These are phyloP conservation scores for Leuciscus waleckii DNA, from an alignment of 2,797 vertebrate genomes.

Conservation along the genomic window DNA sequence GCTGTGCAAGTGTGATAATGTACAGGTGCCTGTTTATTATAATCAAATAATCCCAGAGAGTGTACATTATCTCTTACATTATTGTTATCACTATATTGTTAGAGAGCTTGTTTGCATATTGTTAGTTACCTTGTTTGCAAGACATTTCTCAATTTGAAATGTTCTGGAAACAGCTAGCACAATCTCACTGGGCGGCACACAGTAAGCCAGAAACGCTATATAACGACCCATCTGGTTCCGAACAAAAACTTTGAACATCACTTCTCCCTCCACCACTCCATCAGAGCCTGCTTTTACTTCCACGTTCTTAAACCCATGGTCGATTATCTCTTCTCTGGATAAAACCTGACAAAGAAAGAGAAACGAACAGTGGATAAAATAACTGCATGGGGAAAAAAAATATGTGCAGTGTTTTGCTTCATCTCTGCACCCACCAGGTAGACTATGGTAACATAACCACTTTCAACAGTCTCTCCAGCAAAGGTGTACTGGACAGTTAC, in stretches of 20 bases:
- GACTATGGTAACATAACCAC: conserved; percentile 57
- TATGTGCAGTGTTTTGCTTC: background rate
- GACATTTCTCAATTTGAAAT: conserved; percentile 74
- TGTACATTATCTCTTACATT: background rate
- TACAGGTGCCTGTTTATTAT: background rate
- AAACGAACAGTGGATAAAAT: background rate
- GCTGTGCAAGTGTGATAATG: background rate
- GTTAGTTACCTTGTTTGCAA: conserved; percentile 65
- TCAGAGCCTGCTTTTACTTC: conserved; percentile 25
- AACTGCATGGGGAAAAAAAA: background rate
- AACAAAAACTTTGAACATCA: conserved; percentile 66
- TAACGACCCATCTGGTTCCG: conserved; percentile 65
- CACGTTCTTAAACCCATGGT: conserved; percentile 46
- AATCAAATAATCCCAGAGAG: background rate
- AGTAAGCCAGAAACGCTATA: conserved; percentile 69
- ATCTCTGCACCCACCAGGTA: conserved; percentile 70
- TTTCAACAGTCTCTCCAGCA: conserved; percentile 60
- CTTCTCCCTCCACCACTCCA: conserved; percentile 49
- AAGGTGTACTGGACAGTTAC: conserved; percentile 68
- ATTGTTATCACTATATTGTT: no score
- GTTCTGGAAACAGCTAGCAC: conserved; percentile 67
- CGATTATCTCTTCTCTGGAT: conserved; percentile 46
- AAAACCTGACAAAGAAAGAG: conserved; percentile 38
- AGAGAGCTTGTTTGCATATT: no score
- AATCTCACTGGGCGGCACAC: conserved; percentile 67